These are phyloP conservation scores for Drosophila santomea DNA, from an alignment of 1,140 invertebrate genomes.

Conservation along the genomic window DNA sequence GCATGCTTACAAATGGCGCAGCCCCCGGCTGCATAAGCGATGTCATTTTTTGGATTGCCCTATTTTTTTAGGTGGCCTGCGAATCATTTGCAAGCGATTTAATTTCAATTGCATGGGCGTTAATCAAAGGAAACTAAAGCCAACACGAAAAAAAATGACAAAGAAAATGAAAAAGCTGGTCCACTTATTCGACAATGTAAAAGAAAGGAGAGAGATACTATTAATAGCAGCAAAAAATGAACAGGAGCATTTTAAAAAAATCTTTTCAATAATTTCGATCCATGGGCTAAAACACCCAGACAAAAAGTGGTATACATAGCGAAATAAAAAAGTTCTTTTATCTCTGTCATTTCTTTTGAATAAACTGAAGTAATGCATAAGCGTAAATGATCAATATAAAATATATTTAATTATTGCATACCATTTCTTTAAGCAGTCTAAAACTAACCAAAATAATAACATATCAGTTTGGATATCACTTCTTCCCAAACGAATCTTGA, in stretches of 20 bases:
- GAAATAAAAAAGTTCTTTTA: too few species aligned
- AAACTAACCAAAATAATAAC: too few species aligned
- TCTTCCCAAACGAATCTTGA: too few species aligned
- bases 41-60: constrained; percentile 20
- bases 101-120: constrained; percentile 79
- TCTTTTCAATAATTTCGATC: background rate
- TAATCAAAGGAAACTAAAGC: constrained; percentile 69
- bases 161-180: constrained; percentile 1
- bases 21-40: constrained; percentile 42
- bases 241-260: background rate
- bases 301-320: too few species aligned
- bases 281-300: background rate
- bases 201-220: constrained; percentile 4
- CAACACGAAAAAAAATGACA: constrained; percentile 17
- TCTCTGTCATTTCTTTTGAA: too few species aligned
- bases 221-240: constrained; percentile 1
- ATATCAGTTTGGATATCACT: too few species aligned
- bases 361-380: too few species aligned
- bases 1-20: constrained; percentile 59
- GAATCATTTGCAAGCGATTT: constrained; percentile 79
- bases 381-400: too few species aligned
- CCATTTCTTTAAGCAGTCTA: too few species aligned
- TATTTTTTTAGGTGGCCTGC: constrained; percentile 28
- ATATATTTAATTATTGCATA: too few species aligned
- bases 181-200: constrained; percentile 7